These are phyloP conservation scores for Cephus pulcher DNA, from an alignment of 2,888 invertebrate genomes.

Conservation along the genomic window DNA sequence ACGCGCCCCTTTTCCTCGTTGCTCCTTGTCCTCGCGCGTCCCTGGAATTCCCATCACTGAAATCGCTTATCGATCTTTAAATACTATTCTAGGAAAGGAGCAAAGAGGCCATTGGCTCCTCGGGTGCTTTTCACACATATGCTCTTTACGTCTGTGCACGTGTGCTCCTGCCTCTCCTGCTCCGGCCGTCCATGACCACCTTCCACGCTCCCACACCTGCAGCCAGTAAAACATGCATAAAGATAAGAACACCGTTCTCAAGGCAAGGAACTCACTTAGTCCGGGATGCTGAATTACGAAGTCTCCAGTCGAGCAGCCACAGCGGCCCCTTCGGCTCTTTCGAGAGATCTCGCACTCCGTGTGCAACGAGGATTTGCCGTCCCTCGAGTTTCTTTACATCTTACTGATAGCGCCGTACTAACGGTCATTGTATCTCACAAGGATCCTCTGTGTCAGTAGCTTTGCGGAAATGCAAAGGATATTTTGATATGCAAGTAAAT, in stretches of 20 bases:
- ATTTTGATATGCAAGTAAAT: too few species aligned
- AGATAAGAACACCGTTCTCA: constrained; percentile 41
- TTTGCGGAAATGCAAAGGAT: too few species aligned
- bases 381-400: not conserved
- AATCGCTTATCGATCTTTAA: constrained; percentile 22
- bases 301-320: constrained; percentile 9
- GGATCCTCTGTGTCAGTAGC: not conserved
- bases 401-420: not conserved
- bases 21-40: not conserved
- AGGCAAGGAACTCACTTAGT: constrained; percentile 23
- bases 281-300: constrained; percentile 33
- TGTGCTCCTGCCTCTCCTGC: not conserved
- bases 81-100: constrained; percentile 10
- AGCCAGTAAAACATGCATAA: constrained; percentile 32
- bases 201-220: not conserved
- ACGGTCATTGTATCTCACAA: too few species aligned
- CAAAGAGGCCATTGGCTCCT: not conserved
- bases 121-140: not conserved
- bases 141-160: not conserved
- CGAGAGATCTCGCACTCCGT: not conserved
- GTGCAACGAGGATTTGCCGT: not conserved
- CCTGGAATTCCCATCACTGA: not conserved
- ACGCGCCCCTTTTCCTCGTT: not conserved
- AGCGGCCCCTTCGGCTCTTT: not conserved
- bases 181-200: not conserved